Base-by-base conservation (phyloP, 2,888 invertebrate genomes). In the Calephelis perditalis region DNA sequence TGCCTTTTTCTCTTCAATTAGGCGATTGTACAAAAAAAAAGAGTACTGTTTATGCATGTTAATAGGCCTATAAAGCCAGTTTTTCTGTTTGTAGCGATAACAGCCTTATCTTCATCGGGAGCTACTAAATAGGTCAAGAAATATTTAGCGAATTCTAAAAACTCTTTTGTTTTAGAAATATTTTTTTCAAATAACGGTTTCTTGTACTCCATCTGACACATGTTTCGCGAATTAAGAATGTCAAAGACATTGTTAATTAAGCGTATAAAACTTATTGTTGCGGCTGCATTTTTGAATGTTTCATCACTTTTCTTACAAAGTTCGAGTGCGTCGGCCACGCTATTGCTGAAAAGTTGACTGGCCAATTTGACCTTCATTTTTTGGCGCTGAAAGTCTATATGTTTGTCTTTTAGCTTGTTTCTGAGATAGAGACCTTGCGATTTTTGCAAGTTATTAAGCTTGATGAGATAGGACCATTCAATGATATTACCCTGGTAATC, bases 281-380 rank as follows among this genome's bases (percentile, higher is more conserved):
- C n/a, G 6, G 55, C 3, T 12, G 55, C 55, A 55, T 37, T 55
- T 55, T 55, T 55, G 11, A 55, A 55, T 55, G 9, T 11, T 4
- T 7, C 7, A 37, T 55, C 11, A 7, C 37, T 37, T 55, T 37
- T 55, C 11, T 55, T 11, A 37, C 37, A 55, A 8, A 8, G 11
- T 7, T 55, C 36, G 37, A 55, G 55, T 55, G 64, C 58, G 26
- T 60, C 59, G 7, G 69, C 67, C 10, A 69, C 65, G n/a, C 63
- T 66, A 10, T 52, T 61, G 57, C 68, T 68, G 0, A 69, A 60
- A 8, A 67, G 43, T 61, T 70, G 67, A n/a, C 66, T 60, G 5
- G 67, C 66, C 11, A 69, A 56, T 37, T 63, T 63, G 0, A 68
- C 68, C 43, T 67, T 68, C 65, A 68, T 67, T n/a, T 66, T 62